A percentile compares a stretch with the other conserved stretches of the same genome.
These are phyloP conservation scores for Sinocyclocheilus grahami DNA, from an alignment of 2,113 vertebrate genomes.

Conservation along the genomic window DNA sequence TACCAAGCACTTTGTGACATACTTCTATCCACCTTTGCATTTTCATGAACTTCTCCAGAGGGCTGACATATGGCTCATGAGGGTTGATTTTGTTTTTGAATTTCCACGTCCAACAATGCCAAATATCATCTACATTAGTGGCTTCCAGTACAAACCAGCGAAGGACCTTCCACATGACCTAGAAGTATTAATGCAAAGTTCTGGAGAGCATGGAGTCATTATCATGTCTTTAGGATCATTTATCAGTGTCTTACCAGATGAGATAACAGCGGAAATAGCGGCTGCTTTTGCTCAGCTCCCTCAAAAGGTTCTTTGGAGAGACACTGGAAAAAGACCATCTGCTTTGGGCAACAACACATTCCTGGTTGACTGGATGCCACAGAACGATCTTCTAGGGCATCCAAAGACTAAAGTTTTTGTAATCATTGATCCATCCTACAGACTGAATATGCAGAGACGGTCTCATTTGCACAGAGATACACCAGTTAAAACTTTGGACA, in stretches of 20 bases:
- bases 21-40: neutral
- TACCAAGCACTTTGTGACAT: conserved; percentile 38
- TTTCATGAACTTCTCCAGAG: neutral
- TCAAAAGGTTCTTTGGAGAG: conserved; percentile 37
- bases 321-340: conserved; percentile 19
- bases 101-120: conserved; percentile 39
- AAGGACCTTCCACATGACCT: conserved; percentile 32
- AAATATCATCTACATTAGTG: conserved; percentile 32
- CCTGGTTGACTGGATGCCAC: conserved; percentile 40
- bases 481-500: conserved; percentile 18
- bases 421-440: conserved; percentile 3
- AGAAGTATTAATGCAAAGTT: conserved; percentile 34
- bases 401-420: conserved; percentile 28
- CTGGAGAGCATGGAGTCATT: conserved; percentile 27
- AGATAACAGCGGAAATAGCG: conserved; percentile 8
- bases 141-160: conserved; percentile 16
- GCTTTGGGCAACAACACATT: conserved; percentile 40
- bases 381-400: conserved; percentile 36
- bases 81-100: conserved; percentile 44
- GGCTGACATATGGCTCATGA: conserved; percentile 39
- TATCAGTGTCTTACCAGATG: neutral
- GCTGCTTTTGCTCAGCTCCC: conserved; percentile 30
- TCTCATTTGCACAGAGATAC: conserved; percentile 34
- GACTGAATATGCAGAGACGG: conserved; percentile 1
- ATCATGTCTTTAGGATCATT: conserved; percentile 36